A percentile compares a stretch with the other conserved stretches of the same genome.
phyloP scores from a whole-genome alignment of 2,113 vertebrate species.

The Paedocypris sp. region DNA sequence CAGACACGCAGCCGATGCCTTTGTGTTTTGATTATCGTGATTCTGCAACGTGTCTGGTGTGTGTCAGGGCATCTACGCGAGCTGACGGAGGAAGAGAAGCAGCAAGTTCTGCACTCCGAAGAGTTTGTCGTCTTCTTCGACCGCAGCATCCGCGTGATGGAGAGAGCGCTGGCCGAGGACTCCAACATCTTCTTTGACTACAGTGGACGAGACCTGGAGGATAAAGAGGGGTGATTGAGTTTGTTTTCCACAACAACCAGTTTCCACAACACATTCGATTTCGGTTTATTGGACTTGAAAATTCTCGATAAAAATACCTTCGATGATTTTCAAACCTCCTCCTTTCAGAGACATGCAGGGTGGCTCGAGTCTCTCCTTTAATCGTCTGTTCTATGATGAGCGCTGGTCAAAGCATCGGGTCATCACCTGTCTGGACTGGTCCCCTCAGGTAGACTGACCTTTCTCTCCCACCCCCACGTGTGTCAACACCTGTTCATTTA shows the following conservation, averaged over 20 bases:
- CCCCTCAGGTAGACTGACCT: conserved; percentile 72
- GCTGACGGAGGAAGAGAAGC: conserved; percentile 91
- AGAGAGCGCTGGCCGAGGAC: conserved; percentile 88
- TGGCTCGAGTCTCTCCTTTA: conserved; percentile 85
- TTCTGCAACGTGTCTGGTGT: conserved; percentile 25
- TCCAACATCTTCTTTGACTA: conserved; percentile 93
- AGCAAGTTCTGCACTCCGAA: conserved; percentile 90
- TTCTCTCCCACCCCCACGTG: conserved; percentile 10
- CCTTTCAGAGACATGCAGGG: conserved; percentile 75
- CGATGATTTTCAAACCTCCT: not conserved
- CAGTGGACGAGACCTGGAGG: conserved; percentile 80
- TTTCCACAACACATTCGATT: too few species aligned
- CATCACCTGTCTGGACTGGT: conserved; percentile 95
- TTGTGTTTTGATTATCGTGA: conserved; percentile 8
- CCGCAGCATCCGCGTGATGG: conserved; percentile 88
- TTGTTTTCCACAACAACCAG: too few species aligned
- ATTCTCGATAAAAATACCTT: too few species aligned
- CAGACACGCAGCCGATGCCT: conserved; percentile 10
- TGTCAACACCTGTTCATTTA: conserved; percentile 34
- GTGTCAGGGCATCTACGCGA: conserved; percentile 72
- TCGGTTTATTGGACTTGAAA: too few species aligned
- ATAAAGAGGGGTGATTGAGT: conserved; percentile 94
- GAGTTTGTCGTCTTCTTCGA: conserved; percentile 97
- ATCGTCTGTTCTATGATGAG: conserved; percentile 88
- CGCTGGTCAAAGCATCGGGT: conserved; percentile 97